These are phyloP conservation scores for Danio kyathit DNA, from an alignment of 2,797 vertebrate species.

Conservation along the genomic window DNA sequence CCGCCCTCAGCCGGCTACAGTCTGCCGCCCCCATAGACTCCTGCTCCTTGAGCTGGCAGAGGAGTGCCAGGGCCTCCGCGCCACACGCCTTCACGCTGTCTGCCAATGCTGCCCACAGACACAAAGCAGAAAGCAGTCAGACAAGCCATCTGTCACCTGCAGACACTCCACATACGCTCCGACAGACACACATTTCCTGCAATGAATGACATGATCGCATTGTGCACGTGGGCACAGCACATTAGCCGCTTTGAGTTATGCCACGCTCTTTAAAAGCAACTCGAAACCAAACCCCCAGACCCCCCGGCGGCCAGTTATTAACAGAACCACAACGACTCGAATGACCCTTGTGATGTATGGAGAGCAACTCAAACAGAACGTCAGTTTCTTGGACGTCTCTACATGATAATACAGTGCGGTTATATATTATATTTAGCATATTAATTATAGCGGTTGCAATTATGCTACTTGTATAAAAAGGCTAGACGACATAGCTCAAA, in stretches of 20 bases:
- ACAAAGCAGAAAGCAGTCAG: constrained; percentile 35
- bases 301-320: not conserved
- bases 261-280: constrained; percentile 8
- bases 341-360: not conserved
- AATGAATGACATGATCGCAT: not conserved
- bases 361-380: not conserved
- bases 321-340: constrained; percentile 8
- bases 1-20: constrained; percentile 70
- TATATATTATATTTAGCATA: constrained; percentile 6
- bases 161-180: constrained; percentile 36
- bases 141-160: constrained; percentile 44
- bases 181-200: constrained; percentile 56
- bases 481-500: too few relatives aligned
- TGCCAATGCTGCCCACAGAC: constrained; percentile 79
- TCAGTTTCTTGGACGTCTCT: not conserved
- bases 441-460: not conserved
- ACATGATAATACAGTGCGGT: not conserved
- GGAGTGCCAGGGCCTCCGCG: constrained; percentile 81
- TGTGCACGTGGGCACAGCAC: not conserved
- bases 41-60: constrained; percentile 83
- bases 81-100: constrained; percentile 88
- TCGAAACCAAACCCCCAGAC: not conserved
- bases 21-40: constrained; percentile 67
- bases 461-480: not conserved
- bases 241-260: not conserved